Conservation (phyloP, 1,140 invertebrate genomes). For the Cydia amplana region DNA sequence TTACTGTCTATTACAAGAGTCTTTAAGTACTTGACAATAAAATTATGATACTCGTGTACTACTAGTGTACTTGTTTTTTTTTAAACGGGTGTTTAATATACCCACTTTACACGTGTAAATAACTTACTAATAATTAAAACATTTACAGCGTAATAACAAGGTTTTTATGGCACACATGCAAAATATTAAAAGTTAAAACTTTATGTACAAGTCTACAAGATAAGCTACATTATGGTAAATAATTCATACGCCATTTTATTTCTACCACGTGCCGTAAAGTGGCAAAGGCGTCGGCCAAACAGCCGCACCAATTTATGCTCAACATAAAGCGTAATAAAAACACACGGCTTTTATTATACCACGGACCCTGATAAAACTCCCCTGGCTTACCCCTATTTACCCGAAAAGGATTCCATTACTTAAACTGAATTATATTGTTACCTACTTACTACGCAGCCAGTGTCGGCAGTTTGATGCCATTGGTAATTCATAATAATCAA, state of each 20-base stretch:
- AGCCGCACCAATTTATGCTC: slow-evolving; percentile 20
- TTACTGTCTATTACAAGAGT: too few relatives aligned
- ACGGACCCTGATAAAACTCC: slow-evolving; percentile 17
- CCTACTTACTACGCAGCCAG: slow-evolving; percentile 25
- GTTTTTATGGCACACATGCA: not conserved
- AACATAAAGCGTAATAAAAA: slow-evolving; percentile 26
- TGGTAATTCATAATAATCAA: too few relatives aligned
- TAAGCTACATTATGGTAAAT: not conserved
- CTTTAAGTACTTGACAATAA: too few relatives aligned
- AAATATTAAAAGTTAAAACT: not conserved
- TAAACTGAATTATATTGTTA: slow-evolving; percentile 30
- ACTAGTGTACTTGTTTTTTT: too few relatives aligned
- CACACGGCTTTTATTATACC: slow-evolving; percentile 14
- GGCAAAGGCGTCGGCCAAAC: slow-evolving; percentile 24
- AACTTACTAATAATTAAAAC: too few relatives aligned
- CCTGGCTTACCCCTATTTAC: slow-evolving; percentile 22
- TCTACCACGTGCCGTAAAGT: slow-evolving; percentile 12
- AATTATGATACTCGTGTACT: too few relatives aligned
- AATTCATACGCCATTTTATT: slow-evolving; percentile 23
- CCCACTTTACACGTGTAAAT: too few relatives aligned
- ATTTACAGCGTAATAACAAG: not conserved
- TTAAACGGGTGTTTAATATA: too few relatives aligned
- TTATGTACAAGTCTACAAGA: not conserved
- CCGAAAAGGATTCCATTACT: slow-evolving; percentile 27
- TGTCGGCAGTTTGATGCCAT: slow-evolving; percentile 21